Percentiles rank a stretch among this genome's conserved stretches.
These are phyloP conservation scores for Caradrina kadenii DNA, from an alignment of 2,888 invertebrate genomes.

Conservation along the genomic window DNA sequence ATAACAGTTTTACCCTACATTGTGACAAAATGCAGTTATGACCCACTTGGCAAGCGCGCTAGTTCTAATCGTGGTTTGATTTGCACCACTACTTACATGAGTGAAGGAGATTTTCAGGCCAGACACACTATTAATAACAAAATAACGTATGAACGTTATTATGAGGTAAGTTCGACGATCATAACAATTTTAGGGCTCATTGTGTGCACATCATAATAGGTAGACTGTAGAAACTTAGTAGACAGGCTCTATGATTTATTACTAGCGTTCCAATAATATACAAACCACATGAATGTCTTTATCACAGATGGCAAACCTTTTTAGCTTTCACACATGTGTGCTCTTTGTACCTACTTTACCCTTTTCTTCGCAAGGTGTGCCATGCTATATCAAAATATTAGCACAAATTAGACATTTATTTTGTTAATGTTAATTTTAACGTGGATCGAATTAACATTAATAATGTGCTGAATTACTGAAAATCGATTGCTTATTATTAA, in stretches of 20 bases:
- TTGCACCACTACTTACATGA: constrained; percentile 27
- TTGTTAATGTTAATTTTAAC: too few relatives aligned
- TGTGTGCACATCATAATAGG: neutral
- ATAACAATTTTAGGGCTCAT: constrained; percentile 19
- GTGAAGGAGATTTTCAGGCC: constrained; percentile 43
- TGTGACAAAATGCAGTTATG: constrained; percentile 53
- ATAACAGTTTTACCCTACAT: constrained; percentile 37
- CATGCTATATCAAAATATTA: too few relatives aligned
- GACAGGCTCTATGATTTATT: constrained; percentile 5
- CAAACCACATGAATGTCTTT: neutral
- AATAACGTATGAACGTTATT: constrained; percentile 15
- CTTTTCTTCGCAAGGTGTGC: neutral
- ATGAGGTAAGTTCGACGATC: neutral
- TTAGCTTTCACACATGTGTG: neutral
- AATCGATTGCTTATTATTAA: too few relatives aligned
- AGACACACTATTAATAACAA: constrained; percentile 27
- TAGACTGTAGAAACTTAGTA: constrained; percentile 18
- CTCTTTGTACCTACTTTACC: too few relatives aligned
- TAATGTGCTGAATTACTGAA: too few relatives aligned
- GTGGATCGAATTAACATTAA: too few relatives aligned
- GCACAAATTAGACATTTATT: too few relatives aligned
- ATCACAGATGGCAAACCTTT: neutral
- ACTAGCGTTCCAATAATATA: neutral
- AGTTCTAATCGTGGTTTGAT: constrained; percentile 52
- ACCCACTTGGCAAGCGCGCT: constrained; percentile 57